Evolutionary conservation across 2,797 vertebrate genomes (phyloP).

Genomic region (Pangasius mekongensis): DNA sequence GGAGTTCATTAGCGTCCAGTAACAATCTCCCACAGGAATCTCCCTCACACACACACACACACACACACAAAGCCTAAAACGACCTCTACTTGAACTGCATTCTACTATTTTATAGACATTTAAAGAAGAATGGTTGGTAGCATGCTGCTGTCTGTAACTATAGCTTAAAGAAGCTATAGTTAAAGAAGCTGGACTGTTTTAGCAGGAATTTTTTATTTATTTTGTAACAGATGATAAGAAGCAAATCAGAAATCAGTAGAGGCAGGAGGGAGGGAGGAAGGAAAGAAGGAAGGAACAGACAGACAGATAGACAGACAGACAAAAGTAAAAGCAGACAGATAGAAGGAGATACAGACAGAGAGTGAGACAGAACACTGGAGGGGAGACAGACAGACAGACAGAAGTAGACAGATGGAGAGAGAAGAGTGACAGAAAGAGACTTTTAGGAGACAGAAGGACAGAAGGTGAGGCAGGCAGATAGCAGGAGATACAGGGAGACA

Average conservation of each 20-base stretch:
- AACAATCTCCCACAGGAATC: conserved; percentile 49
- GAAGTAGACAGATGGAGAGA: background rate
- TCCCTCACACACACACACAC: background rate
- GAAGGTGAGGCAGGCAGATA: background rate
- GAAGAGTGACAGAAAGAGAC: background rate
- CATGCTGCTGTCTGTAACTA: background rate
- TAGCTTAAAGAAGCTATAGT: background rate
- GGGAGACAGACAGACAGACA: background rate
- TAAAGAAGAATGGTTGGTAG: background rate
- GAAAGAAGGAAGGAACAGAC: background rate
- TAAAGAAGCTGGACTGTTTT: conserved; percentile 18
- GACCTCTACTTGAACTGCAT: background rate
- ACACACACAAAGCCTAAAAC: conserved; percentile 21
- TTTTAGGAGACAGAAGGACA: background rate
- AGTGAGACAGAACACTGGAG: background rate
- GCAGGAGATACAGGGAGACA: background rate
- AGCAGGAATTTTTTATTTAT: background rate
- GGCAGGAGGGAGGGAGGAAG: no score
- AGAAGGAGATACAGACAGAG: background rate
- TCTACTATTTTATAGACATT: conserved; percentile 20
- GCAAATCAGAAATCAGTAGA: background rate
- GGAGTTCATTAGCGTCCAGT: conserved; percentile 54
- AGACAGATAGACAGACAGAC: background rate
- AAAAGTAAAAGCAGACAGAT: background rate
- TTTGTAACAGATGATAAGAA: background rate